Base-by-base conservation (phyloP, 1,140 invertebrate genomes). In the Yoshiicerus persimilis region DNA sequence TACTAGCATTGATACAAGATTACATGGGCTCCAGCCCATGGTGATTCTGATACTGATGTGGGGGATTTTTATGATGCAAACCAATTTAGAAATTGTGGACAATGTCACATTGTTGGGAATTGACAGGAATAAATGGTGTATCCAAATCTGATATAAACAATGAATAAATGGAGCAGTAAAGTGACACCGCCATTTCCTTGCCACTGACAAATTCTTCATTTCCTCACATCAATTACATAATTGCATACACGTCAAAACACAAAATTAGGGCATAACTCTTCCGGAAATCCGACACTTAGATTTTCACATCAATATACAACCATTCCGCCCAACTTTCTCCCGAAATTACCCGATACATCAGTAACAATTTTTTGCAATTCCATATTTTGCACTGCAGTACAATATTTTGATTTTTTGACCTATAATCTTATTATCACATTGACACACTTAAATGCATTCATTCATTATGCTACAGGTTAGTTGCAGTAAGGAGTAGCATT, bases 81-180 rank as follows among this genome's bases (percentile, higher is more conserved):
- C 83, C 47, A 84, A 47, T 84, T 84, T 47, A 62, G 41, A 84
- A 84, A 84, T 84, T 56, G 83, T 84, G 38, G 41, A 84, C 83
- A 84, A 84, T 84, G 83, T 84, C 47, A 47, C 38, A 84, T 47
- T 47, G 83, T 84, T 80, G 32, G 30, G 83, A 30, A 62, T 84
- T 84, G 83, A 84, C 39, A 47, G 83, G 83, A 62, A 84, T 47
- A 84, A 62, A 62, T 75, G 77, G 27, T 87, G 87, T 87, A 87
- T 87, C 87, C 38, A 87, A 87, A 62, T 56, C 87, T 87, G 77
- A 87, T 87, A 47, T 84, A 84, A 87, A 83, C 87, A 87, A 87
- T 87, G 87, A 87, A 87, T 87, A 87, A 87, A 87, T 87, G 87
- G 77, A 87, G 41, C 87, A 83, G 77, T 87, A 80, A 41, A 87